A percentile compares a stretch with the other conserved stretches of the same genome.
Conservation (phyloP, 1,140 invertebrate genomes). For the Hormaphis cornu region DNA sequence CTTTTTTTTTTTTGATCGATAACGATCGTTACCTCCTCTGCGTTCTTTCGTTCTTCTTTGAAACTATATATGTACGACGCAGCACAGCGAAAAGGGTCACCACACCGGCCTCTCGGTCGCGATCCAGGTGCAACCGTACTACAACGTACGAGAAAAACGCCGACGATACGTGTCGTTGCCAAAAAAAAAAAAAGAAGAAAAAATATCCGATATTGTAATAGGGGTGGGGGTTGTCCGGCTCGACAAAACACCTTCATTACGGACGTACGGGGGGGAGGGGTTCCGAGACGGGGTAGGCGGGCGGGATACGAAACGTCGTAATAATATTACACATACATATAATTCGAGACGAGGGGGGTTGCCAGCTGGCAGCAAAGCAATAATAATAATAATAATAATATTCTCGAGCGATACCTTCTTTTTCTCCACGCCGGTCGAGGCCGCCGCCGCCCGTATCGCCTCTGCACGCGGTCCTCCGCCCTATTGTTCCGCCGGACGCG, state of each 20-base stretch:
- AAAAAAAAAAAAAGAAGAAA: not conserved
- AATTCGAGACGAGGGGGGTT: not conserved
- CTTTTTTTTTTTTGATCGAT: conserved; percentile 23
- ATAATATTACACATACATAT: no score
- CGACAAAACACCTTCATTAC: conserved; percentile 28
- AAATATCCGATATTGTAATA: not conserved
- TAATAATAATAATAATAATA: no score
- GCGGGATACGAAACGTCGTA: not conserved
- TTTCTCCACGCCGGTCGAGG: conserved; percentile 20
- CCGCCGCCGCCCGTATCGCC: not conserved
- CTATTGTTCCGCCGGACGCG: conserved; percentile 6
- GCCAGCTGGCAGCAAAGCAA: conserved; percentile 1
- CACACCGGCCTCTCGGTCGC: not conserved
- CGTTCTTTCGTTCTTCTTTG: not conserved
- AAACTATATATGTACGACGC: no score
- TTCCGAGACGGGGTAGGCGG: not conserved
- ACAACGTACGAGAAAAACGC: not conserved
- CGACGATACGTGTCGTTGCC: not conserved
- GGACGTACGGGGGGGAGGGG: not conserved
- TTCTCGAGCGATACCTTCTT: no score
- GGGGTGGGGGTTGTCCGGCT: conserved; percentile 15
- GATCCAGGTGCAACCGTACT: conserved; percentile 19
- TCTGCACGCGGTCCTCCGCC: conserved; percentile 4
- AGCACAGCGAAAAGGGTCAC: conserved; percentile 29
- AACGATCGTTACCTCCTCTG: not conserved